Evolutionary conservation across 1,140 invertebrate genomes (phyloP).

Genomic region (Neodiprion pinetum): DNA sequence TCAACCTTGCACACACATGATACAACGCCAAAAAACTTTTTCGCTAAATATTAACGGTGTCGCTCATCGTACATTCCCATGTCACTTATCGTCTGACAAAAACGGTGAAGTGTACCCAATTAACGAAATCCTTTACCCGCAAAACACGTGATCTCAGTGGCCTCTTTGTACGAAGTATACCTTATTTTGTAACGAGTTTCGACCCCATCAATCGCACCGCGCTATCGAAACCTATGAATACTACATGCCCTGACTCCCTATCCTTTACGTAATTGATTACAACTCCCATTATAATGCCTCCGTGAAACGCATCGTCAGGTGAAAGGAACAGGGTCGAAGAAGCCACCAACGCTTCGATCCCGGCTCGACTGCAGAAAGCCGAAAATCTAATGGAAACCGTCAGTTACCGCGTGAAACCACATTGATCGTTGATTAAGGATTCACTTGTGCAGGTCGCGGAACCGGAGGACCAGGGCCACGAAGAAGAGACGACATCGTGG

Average conservation of each 20-base stretch:
- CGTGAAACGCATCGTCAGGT: slow-evolving; percentile 17
- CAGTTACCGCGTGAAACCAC: neutral
- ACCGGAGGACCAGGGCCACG: slow-evolving; percentile 6
- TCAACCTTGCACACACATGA: neutral
- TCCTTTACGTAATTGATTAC: too few species aligned
- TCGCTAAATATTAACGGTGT: neutral
- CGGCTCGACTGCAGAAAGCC: neutral
- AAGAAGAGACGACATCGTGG: slow-evolving; percentile 43
- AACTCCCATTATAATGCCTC: neutral
- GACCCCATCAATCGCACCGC: neutral
- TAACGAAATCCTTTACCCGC: neutral
- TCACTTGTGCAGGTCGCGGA: slow-evolving; percentile 1
- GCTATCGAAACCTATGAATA: too few species aligned
- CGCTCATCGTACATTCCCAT: neutral
- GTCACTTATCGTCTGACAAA: neutral
- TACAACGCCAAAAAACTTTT: neutral
- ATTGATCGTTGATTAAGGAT: neutral
- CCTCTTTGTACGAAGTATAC: neutral
- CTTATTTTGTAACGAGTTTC: neutral
- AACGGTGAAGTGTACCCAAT: neutral
- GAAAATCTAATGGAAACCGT: neutral
- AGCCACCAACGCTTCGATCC: slow-evolving; percentile 10
- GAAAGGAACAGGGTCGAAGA: slow-evolving; percentile 17
- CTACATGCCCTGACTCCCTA: too few species aligned
- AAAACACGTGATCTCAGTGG: neutral